Base-by-base conservation (phyloP, 2,113 vertebrate species). In the Reinhardtius hippoglossoides region DNA sequence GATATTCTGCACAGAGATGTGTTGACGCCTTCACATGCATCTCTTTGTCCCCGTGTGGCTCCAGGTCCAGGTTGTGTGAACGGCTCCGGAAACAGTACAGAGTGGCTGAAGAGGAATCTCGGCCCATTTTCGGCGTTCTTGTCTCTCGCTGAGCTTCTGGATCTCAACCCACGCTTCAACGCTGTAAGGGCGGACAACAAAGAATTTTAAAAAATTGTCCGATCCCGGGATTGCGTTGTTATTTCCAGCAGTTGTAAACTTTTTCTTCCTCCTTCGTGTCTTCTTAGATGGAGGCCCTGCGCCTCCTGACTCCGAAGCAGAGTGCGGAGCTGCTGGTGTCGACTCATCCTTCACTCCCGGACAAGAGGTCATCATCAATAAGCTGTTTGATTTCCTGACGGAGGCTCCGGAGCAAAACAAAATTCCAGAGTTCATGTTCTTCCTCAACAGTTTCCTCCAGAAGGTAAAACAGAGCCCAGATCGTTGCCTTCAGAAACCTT, bases 41-140 rank as follows among this genome's bases (percentile, higher is more conserved):
- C 1, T 82, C 1, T 59, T 26, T 1, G 2, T 54, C 15, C 31
- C 64, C 1, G 1, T 24, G 3, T 15, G 21, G 20, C n/a, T 77
- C 21, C 80, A 93, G 92, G 74, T 73, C 14, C 58, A 13, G 80
- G 61, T 48, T 94, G 93, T 78, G 66, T 82, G 35, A 77, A 71
- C 0, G 37, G 52, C 21, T 74, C 63, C 50, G 91, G 85, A 67
- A 76, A 44, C 89, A 93, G 84, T 7, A 58, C 50, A n/a, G 76
- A 86, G 21, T 94, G 91, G 92, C 65, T 93, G 12, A 8, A 16
- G 26, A 63, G 54, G 52, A 93, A 93, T 56, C 61, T 94, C 18
- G 94, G 91, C 8, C 74, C 54, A 2, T 94, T 94, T 71, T 88
- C 89, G 9, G 0, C 0, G 5, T 8, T 91, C 9, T 1, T 90